Percentiles rank a stretch among this genome's conserved stretches.
Evolutionary conservation across 2,113 vertebrate genomes (phyloP).

Genomic region (Caretta caretta): DNA sequence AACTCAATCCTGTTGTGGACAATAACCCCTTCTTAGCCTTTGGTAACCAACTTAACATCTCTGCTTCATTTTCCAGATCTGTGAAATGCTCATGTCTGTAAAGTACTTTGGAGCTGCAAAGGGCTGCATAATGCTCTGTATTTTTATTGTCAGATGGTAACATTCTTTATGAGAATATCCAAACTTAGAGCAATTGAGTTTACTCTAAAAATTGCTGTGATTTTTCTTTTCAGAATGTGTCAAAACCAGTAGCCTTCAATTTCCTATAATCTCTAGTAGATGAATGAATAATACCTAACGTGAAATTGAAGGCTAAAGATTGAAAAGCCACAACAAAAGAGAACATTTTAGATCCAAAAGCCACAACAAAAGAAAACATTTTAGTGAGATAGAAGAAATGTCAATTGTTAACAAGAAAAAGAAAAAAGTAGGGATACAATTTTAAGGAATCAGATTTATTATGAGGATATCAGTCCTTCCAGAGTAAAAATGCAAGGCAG

Average conservation of each 20-base stretch:
- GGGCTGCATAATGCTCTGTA: neutral
- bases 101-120: constrained; percentile 39
- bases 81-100: constrained; percentile 13
- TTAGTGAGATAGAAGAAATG: neutral
- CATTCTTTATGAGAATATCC: neutral
- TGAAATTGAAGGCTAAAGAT: neutral
- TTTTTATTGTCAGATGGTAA: neutral
- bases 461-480: neutral
- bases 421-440: neutral
- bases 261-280: neutral
- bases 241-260: neutral
- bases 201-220: neutral
- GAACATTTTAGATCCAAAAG: neutral
- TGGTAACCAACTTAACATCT: neutral
- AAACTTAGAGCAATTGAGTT: constrained; percentile 11
- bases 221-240: constrained; percentile 25
- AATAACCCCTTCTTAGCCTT: neutral
- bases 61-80: neutral
- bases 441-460: neutral
- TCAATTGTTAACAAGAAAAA: neutral
- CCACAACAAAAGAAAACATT: neutral
- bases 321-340: neutral
- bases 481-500: neutral
- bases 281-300: neutral
- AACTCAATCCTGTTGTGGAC: neutral